phyloP scores from a whole-genome alignment of 2,113 vertebrate species.

The Chaetodon trifascialis region DNA sequence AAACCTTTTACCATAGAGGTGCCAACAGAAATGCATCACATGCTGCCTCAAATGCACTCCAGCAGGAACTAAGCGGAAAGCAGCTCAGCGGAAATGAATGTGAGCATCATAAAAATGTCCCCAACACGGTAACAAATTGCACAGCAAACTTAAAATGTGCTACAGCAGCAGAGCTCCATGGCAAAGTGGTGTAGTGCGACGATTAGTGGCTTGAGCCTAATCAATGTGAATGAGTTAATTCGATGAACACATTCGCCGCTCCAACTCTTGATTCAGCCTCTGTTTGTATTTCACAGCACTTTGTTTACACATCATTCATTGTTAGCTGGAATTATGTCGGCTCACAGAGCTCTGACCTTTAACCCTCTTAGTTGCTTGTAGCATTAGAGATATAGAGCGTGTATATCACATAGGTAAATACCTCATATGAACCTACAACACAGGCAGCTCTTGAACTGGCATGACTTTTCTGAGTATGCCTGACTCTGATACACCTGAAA shows the following conservation, averaged over 20 bases:
- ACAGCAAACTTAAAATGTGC: slow-evolving; percentile 33
- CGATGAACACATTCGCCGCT: neutral
- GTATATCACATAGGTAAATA: neutral
- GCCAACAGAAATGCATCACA: slow-evolving; percentile 37
- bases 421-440: neutral
- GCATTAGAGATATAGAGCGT: neutral
- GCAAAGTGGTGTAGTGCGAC: neutral
- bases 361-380: neutral
- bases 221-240: slow-evolving; percentile 16
- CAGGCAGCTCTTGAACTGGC: neutral
- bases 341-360: neutral
- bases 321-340: neutral
- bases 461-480: neutral
- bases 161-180: slow-evolving; percentile 34
- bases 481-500: neutral
- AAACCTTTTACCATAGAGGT: neutral
- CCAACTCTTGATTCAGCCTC: neutral
- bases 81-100: slow-evolving; percentile 41
- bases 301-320: neutral
- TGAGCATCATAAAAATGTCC: slow-evolving; percentile 43
- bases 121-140: slow-evolving; percentile 29
- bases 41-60: slow-evolving; percentile 17
- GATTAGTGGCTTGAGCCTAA: slow-evolving; percentile 9
- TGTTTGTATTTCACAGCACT: neutral
- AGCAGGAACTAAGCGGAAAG: slow-evolving; percentile 22